A percentile compares a stretch with the other conserved stretches of the same genome.
Conservation (phyloP, 2,888 invertebrate species). For the Hypolimnas misippus region DNA sequence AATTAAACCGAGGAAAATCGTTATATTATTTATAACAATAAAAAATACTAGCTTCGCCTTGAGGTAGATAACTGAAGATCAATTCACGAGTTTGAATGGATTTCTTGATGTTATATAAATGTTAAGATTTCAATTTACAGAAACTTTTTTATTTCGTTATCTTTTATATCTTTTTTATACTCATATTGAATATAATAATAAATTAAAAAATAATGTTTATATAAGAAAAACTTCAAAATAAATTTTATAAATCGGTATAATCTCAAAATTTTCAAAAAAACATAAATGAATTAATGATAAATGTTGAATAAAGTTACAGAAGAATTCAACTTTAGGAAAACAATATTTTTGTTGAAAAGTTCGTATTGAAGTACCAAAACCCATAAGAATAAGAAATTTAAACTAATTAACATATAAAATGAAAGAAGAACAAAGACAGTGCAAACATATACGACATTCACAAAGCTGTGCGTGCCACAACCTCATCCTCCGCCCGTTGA, state of each 20-base stretch:
- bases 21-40: conserved; percentile 22
- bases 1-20: conserved; percentile 35
- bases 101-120: not conserved
- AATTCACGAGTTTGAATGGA: not conserved
- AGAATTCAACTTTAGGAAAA: not conserved
- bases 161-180: not conserved
- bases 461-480: conserved; percentile 53
- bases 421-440: conserved; percentile 66
- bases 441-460: conserved; percentile 60
- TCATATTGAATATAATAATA: no score
- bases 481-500: conserved; percentile 52
- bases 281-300: not conserved
- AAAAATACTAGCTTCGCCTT: conserved; percentile 18
- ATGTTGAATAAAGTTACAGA: not conserved
- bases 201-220: not conserved
- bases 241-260: not conserved
- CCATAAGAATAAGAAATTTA: conserved; percentile 25
- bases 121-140: not conserved
- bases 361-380: no score
- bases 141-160: not conserved
- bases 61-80: conserved; percentile 3
- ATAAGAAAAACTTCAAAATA: not conserved
- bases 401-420: conserved; percentile 13
- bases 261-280: not conserved
- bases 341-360: not conserved